A percentile compares a stretch with the other conserved stretches of the same genome.
Evolutionary conservation across 2,797 vertebrate genomes (phyloP).

Genomic region (Rhadinocentrus ornatus): DNA sequence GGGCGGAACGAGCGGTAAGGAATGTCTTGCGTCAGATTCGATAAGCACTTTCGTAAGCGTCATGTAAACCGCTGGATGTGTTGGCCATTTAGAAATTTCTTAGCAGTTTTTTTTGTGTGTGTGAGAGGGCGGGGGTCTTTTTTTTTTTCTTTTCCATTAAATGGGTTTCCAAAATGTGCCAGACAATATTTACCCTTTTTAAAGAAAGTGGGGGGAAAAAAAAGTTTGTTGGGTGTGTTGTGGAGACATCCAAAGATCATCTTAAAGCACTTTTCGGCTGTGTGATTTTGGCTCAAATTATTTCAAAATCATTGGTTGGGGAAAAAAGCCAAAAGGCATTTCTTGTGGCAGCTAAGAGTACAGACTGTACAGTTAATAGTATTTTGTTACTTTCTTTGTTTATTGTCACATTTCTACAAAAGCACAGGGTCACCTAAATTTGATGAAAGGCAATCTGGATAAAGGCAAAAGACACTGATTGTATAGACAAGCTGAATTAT

Average conservation of each 20-base stretch:
- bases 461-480: constrained; percentile 66
- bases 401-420: constrained; percentile 41
- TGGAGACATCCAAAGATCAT: constrained; percentile 87
- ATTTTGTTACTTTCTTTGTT: constrained; percentile 50
- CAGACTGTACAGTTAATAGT: constrained; percentile 66
- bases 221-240: constrained; percentile 78
- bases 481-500: constrained; percentile 51
- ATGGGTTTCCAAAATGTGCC: constrained; percentile 78
- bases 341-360: constrained; percentile 82
- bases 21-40: constrained; percentile 79
- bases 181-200: constrained; percentile 76
- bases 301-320: constrained; percentile 74
- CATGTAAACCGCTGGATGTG: constrained; percentile 76
- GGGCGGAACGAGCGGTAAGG: constrained; percentile 62
- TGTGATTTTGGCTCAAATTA: constrained; percentile 79
- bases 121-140: not conserved
- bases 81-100: constrained; percentile 63
- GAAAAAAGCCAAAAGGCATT: constrained; percentile 79
- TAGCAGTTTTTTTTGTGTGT: constrained; percentile 22
- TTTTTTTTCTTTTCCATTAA: constrained; percentile 63
- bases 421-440: constrained; percentile 71
- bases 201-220: constrained; percentile 53
- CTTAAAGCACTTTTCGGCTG: constrained; percentile 94
- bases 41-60: constrained; percentile 81
- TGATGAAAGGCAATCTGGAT: constrained; percentile 69